These are phyloP conservation scores for Pseudolaguvia tuberculata DNA, from an alignment of 2,113 vertebrate species.

Conservation along the genomic window DNA sequence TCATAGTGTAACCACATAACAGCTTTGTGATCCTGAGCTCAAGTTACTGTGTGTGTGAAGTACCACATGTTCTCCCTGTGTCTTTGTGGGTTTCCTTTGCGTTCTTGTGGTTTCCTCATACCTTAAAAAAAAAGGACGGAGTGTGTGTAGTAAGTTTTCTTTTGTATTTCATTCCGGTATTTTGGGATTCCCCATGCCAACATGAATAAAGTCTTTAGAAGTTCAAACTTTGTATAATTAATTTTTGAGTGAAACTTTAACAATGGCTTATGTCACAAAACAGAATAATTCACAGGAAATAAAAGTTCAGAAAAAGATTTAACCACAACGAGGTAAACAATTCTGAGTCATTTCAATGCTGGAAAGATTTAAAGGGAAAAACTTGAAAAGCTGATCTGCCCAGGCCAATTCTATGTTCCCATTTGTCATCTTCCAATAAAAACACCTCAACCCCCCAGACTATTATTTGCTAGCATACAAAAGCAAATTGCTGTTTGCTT, in stretches of 20 bases:
- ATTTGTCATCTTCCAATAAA: not conserved
- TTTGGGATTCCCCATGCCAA: not conserved
- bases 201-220: not conserved
- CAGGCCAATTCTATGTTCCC: not conserved
- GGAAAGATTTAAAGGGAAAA: not conserved
- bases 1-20: constrained; percentile 1
- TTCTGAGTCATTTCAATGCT: not conserved
- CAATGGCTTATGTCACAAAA: not conserved
- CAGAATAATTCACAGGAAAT: not conserved
- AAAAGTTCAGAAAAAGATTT: not conserved
- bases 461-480: not conserved
- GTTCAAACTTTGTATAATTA: not conserved
- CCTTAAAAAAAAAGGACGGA: not conserved
- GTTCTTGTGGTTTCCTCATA: not conserved
- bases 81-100: constrained; percentile 11
- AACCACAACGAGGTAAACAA: not conserved
- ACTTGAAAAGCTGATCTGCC: not conserved
- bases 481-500: not conserved
- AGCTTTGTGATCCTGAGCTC: not conserved
- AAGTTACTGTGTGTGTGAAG: not conserved
- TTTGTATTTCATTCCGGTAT: not conserved
- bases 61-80: not conserved
- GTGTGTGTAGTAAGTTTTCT: not conserved
- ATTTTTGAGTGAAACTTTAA: no score
- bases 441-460: not conserved